Evolutionary conservation across 2,888 invertebrate species (phyloP).

Genomic region (Galeopsomyia nigrocyanea): DNA sequence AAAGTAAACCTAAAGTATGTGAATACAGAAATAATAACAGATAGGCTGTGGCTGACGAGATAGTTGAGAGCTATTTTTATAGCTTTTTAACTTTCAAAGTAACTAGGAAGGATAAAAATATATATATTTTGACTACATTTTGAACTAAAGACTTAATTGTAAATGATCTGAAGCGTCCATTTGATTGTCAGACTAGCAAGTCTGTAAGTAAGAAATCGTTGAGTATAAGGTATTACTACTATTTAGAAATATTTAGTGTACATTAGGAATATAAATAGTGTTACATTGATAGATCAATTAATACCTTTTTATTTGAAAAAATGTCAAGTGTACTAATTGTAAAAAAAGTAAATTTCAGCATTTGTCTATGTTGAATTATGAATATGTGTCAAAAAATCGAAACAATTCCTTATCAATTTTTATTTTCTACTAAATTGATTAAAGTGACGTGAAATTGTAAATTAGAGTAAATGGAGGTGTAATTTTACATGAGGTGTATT

Average conservation of each 20-base stretch:
- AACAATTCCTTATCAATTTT: background rate
- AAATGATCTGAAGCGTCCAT: slow-evolving; percentile 42
- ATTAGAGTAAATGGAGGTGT: too few relatives aligned
- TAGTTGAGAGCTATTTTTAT: slow-evolving; percentile 68
- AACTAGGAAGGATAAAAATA: slow-evolving; percentile 63
- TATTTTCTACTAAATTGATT: background rate
- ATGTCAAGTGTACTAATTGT: background rate
- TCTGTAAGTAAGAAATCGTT: slow-evolving; percentile 27
- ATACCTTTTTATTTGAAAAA: background rate
- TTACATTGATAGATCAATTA: background rate
- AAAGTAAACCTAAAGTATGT: slow-evolving; percentile 59
- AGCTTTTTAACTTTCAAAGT: slow-evolving; percentile 65
- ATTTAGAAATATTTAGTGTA: too few relatives aligned
- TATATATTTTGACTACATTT: slow-evolving; percentile 69
- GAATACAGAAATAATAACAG: slow-evolving; percentile 63
- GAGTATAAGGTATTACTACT: too few relatives aligned
- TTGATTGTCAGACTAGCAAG: slow-evolving; percentile 25
- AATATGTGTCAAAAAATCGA: background rate
- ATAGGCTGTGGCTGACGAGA: slow-evolving; percentile 67
- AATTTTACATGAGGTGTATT: too few relatives aligned
- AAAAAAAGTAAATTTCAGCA: background rate
- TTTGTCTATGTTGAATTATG: background rate
- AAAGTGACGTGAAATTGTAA: too few relatives aligned
- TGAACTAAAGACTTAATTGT: slow-evolving; percentile 55
- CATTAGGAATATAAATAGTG: too few relatives aligned